These are phyloP conservation scores for Echiichthys vipera DNA, from an alignment of 2,797 vertebrate species.

Conservation along the genomic window DNA sequence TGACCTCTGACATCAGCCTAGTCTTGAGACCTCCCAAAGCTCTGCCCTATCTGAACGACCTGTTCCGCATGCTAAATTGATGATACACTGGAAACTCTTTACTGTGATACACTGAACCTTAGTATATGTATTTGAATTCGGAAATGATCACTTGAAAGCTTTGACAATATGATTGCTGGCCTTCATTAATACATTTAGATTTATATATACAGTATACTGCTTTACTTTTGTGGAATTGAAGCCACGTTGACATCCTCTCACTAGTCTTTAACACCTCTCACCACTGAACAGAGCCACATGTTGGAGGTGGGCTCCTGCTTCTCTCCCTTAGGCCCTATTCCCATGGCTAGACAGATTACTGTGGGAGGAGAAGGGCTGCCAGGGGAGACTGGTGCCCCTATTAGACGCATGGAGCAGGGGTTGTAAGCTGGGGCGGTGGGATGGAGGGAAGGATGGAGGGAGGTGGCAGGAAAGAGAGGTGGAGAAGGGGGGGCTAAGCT, in stretches of 20 bases:
- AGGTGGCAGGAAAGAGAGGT: slow-evolving; percentile 70
- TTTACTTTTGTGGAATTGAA: slow-evolving; percentile 44
- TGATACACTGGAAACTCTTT: background rate
- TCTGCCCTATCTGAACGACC: slow-evolving; percentile 20
- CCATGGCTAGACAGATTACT: slow-evolving; percentile 81
- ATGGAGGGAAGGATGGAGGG: slow-evolving; percentile 70
- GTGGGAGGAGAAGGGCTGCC: slow-evolving; percentile 82
- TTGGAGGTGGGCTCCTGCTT: slow-evolving; percentile 72
- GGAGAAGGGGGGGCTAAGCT: slow-evolving; percentile 82
- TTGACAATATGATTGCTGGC: slow-evolving; percentile 12
- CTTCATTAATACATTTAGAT: slow-evolving; percentile 38
- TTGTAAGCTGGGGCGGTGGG: slow-evolving; percentile 69
- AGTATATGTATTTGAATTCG: slow-evolving; percentile 21
- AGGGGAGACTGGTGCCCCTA: slow-evolving; percentile 75
- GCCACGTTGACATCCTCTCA: slow-evolving; percentile 62
- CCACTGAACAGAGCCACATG: slow-evolving; percentile 67
- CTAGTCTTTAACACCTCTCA: slow-evolving; percentile 39
- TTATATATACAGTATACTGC: slow-evolving; percentile 16
- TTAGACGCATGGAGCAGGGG: slow-evolving; percentile 75
- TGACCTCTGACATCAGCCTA: slow-evolving; percentile 34
- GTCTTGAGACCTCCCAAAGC: slow-evolving; percentile 32
- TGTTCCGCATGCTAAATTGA: slow-evolving; percentile 34
- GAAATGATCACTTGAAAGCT: slow-evolving; percentile 16
- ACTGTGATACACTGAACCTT: background rate
- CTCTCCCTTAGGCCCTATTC: slow-evolving; percentile 68